Evolutionary conservation across 2,888 invertebrate species (phyloP).

Genomic region (Agrochola litura): DNA sequence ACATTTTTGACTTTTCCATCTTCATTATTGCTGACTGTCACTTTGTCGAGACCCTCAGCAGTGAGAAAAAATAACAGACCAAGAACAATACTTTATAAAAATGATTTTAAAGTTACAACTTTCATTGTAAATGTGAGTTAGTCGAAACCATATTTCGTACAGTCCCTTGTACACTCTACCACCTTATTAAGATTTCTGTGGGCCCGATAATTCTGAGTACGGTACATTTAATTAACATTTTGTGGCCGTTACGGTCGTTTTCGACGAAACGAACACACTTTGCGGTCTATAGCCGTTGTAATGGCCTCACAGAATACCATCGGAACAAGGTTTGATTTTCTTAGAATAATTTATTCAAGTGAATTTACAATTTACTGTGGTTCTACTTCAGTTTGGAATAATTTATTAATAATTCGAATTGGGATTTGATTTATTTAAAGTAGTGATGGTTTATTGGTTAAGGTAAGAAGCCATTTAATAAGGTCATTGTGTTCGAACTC

Average conservation of each 20-base stretch:
- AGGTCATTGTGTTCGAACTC: neutral
- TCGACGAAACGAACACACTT: slow-evolving; percentile 57
- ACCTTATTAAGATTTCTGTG: slow-evolving; percentile 33
- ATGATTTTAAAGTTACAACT: neutral
- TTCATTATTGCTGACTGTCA: neutral
- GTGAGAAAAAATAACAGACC: neutral
- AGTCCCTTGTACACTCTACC: neutral
- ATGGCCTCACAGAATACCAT: slow-evolving; percentile 20
- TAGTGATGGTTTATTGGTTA: slow-evolving; percentile 1
- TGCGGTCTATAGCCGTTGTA: slow-evolving; percentile 41
- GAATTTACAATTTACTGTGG: slow-evolving; percentile 43
- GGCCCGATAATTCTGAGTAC: slow-evolving; percentile 53
- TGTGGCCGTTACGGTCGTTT: slow-evolving; percentile 38
- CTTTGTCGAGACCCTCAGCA: neutral
- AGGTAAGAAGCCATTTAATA: neutral
- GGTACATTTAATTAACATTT: slow-evolving; percentile 63
- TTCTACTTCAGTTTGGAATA: slow-evolving; percentile 22
- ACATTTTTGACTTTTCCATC: neutral
- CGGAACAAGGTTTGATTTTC: slow-evolving; percentile 43
- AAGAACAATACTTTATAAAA: neutral
- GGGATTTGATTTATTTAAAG: slow-evolving; percentile 18
- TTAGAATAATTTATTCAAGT: slow-evolving; percentile 41
- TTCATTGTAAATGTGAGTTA: neutral
- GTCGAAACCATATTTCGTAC: neutral
- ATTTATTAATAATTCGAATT: slow-evolving; percentile 26